phyloP scores from a whole-genome alignment of 2,113 vertebrate species.

The Serinus canaria region DNA sequence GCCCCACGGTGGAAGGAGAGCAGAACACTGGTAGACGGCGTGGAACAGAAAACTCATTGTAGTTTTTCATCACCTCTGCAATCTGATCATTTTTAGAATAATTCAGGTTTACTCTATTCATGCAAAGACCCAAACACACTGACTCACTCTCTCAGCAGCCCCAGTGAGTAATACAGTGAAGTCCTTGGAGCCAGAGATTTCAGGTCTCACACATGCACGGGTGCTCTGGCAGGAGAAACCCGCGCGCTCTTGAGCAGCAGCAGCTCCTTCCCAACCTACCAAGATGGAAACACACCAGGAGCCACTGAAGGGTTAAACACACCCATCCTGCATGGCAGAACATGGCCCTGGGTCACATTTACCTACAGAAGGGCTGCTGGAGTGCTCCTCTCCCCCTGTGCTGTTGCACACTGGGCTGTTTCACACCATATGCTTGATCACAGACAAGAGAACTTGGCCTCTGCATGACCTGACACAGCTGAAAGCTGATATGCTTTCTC shows the following conservation, averaged over 20 bases:
- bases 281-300: background rate
- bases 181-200: background rate
- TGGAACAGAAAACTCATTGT: background rate
- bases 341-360: background rate
- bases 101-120: constrained; percentile 37
- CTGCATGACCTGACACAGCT: background rate
- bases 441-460: constrained; percentile 51
- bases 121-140: constrained; percentile 15
- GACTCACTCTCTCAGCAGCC: constrained; percentile 9
- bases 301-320: background rate
- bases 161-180: background rate
- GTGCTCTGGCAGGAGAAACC: background rate
- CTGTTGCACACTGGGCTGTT: background rate
- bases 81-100: background rate
- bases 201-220: background rate
- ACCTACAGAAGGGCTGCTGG: background rate
- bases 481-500: constrained; percentile 42
- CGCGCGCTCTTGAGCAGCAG: background rate
- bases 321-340: background rate
- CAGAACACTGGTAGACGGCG: background rate
- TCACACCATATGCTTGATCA: background rate
- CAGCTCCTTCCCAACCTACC: background rate
- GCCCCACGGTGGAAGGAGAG: background rate
- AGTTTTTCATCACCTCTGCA: background rate
- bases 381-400: background rate